Percentiles rank a stretch among this genome's conserved stretches.
Evolutionary conservation across 1,140 invertebrate genomes (phyloP).

Genomic region (Saxidomus purpurata): DNA sequence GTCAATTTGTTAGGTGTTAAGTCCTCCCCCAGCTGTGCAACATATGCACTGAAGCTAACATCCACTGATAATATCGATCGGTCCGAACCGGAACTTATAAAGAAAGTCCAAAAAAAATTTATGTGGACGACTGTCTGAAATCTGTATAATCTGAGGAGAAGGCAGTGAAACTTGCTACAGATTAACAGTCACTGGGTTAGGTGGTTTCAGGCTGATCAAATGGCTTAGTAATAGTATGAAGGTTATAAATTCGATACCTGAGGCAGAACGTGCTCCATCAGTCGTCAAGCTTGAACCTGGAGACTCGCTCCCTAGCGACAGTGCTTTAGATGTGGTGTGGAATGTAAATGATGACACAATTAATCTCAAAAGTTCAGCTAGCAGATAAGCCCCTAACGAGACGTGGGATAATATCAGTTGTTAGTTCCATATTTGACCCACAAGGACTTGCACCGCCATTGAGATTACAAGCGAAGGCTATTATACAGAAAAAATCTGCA

Average conservation of each 20-base stretch:
- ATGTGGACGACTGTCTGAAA: not conserved
- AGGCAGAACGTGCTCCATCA: not conserved
- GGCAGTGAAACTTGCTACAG: not conserved
- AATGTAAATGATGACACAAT: not conserved
- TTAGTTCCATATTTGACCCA: slow-evolving; percentile 71
- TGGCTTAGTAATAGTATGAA: slow-evolving; percentile 14
- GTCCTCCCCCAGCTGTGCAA: not conserved
- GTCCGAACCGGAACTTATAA: not conserved
- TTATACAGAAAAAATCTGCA: slow-evolving; percentile 60
- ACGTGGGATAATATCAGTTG: slow-evolving; percentile 51
- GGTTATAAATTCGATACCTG: slow-evolving; percentile 32
- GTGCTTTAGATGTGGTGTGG: slow-evolving; percentile 4
- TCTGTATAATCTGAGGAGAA: not conserved
- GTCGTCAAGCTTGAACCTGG: not conserved
- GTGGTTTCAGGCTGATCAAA: slow-evolving; percentile 71
- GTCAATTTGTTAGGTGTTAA: not conserved
- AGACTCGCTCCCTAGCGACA: not conserved
- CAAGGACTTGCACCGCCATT: not conserved
- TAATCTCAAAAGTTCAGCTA: not conserved
- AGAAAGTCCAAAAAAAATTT: not conserved
- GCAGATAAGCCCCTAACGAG: not conserved
- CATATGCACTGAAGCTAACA: not conserved
- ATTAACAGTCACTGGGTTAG: not conserved
- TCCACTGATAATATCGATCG: not conserved
- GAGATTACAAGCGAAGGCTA: slow-evolving; percentile 36